Percentiles rank a stretch among this genome's conserved stretches.
These are phyloP conservation scores for Solen grandis DNA, from an alignment of 1,140 invertebrate species.

Conservation along the genomic window DNA sequence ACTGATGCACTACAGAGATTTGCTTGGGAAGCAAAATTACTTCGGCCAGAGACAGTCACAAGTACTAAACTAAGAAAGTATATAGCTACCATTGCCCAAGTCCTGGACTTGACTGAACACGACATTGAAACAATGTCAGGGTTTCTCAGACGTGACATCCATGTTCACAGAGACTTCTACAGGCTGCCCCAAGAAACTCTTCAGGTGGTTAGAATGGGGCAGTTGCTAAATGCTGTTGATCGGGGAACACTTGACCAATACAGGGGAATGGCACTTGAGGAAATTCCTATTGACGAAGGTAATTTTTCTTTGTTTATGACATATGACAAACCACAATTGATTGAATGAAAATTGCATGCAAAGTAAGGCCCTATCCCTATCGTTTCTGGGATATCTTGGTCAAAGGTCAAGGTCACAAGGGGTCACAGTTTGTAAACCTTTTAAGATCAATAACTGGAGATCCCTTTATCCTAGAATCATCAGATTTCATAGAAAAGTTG, in stretches of 20 bases:
- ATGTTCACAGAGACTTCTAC: constrained; percentile 53
- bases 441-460: too few relatives aligned
- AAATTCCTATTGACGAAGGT: constrained; percentile 46
- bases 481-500: too few relatives aligned
- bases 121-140: constrained; percentile 53
- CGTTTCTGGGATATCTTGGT: too few relatives aligned
- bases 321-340: too few relatives aligned
- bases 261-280: constrained; percentile 45
- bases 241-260: constrained; percentile 50
- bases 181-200: constrained; percentile 47
- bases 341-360: too few relatives aligned
- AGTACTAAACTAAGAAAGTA: constrained; percentile 59
- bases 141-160: constrained; percentile 57
- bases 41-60: constrained; percentile 31
- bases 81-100: constrained; percentile 54
- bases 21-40: constrained; percentile 15
- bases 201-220: constrained; percentile 49
- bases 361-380: too few relatives aligned
- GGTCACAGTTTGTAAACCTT: too few relatives aligned
- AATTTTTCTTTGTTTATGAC: too few relatives aligned
- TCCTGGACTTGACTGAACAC: constrained; percentile 42
- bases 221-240: constrained; percentile 48
- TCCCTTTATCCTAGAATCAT: too few relatives aligned
- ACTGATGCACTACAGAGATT: constrained; percentile 49
- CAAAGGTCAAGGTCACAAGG: too few relatives aligned